Conservation (phyloP, 2,888 invertebrate genomes). For the Ctena decussata region DNA sequence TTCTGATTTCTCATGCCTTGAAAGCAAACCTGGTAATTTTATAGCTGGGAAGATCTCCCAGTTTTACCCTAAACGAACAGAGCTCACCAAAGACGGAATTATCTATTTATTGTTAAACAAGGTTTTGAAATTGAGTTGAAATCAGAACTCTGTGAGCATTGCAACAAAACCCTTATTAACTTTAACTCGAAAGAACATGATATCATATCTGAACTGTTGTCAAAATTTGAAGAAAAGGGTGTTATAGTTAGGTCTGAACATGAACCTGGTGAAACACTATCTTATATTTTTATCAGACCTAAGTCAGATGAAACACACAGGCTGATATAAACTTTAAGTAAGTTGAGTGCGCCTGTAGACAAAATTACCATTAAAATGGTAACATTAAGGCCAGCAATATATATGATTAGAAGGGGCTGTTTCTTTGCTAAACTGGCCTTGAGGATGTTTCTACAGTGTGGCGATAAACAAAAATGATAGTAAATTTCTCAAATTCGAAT, state of each 20-base stretch:
- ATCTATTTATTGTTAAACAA: constrained; percentile 14
- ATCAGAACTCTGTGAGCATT: neutral
- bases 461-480: constrained; percentile 9
- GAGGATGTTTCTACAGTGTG: constrained; percentile 55
- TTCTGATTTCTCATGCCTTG: too few species aligned
- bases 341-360: constrained; percentile 38
- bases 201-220: neutral
- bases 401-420: constrained; percentile 40
- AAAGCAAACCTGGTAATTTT: too few species aligned
- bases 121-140: constrained; percentile 9
- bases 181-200: neutral
- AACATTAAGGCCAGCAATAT: constrained; percentile 42
- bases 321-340: constrained; percentile 53
- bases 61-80: neutral
- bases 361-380: constrained; percentile 65
- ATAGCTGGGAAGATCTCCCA: neutral
- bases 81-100: neutral
- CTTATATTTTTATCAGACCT: constrained; percentile 41
- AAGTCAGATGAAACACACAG: constrained; percentile 47
- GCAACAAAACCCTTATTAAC: neutral
- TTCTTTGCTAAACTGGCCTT: constrained; percentile 55
- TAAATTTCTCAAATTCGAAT: constrained; percentile 52
- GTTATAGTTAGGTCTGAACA: neutral
- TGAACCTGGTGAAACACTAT: constrained; percentile 20
- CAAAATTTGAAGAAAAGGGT: neutral